Evolutionary conservation across 2,113 vertebrate genomes (phyloP).

Genomic region (Osmerus eperlanus): DNA sequence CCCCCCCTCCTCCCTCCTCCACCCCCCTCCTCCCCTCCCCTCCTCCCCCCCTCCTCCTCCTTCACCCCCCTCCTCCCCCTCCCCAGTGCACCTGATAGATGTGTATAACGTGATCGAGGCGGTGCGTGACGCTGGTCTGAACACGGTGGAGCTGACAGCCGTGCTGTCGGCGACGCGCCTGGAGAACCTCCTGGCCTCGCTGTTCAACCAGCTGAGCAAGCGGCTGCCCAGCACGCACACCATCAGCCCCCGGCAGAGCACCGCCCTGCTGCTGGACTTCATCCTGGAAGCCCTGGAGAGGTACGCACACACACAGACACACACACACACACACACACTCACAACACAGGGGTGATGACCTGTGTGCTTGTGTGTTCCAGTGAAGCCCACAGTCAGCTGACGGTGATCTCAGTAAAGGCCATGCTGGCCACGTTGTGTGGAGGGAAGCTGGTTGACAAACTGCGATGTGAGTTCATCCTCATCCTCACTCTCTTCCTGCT

Average conservation of each 20-base stretch:
- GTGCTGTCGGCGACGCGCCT: conserved; percentile 84
- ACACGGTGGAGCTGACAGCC: conserved; percentile 78
- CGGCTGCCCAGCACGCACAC: conserved; percentile 89
- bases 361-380: conserved; percentile 65
- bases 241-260: conserved; percentile 84
- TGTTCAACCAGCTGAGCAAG: conserved; percentile 93
- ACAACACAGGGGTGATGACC: background rate
- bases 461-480: conserved; percentile 81
- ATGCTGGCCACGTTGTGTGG: conserved; percentile 91
- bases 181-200: conserved; percentile 88
- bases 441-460: conserved; percentile 93
- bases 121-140: conserved; percentile 90
- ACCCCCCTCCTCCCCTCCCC: too few relatives aligned
- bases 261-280: conserved; percentile 86
- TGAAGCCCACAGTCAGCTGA: conserved; percentile 84
- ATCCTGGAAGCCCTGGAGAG: conserved; percentile 84
- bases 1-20: too few relatives aligned
- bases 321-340: background rate
- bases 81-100: conserved; percentile 88
- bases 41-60: background rate
- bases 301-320: conserved; percentile 37
- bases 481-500: too few relatives aligned
- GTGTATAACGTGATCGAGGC: conserved; percentile 97
- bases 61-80: background rate
- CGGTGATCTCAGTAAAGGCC: conserved; percentile 91